phyloP scores from a whole-genome alignment of 2,113 vertebrate genomes.

The Lepus americanus region DNA sequence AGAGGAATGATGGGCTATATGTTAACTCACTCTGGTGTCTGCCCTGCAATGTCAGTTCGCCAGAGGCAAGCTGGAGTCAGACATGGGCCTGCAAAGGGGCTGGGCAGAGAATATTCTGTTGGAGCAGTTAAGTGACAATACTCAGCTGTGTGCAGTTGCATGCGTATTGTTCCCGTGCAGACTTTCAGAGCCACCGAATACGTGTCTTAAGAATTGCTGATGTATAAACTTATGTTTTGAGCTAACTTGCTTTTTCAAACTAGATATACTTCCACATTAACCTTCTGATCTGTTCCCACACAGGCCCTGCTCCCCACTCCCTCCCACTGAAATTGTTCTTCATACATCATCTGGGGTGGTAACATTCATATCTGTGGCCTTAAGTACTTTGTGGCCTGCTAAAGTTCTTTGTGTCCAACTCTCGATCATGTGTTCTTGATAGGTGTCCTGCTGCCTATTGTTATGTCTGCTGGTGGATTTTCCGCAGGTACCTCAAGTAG shows the following conservation, averaged over 20 bases:
- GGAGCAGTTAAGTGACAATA: neutral
- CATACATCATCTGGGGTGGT: neutral
- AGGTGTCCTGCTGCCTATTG: neutral
- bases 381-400: neutral
- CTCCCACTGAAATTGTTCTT: neutral
- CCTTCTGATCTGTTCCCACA: neutral
- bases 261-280: neutral
- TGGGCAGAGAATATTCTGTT: neutral
- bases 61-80: neutral
- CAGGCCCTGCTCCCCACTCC: neutral
- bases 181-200: neutral
- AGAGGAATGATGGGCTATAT: neutral
- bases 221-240: neutral
- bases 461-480: neutral
- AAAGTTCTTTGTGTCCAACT: neutral
- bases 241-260: neutral
- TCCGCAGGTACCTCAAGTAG: neutral
- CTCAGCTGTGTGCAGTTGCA: neutral
- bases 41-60: neutral
- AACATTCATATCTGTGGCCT: neutral
- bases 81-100: neutral
- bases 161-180: neutral
- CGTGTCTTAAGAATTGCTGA: neutral
- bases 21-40: neutral
- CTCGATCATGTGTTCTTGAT: neutral